Percentiles rank a stretch among this genome's conserved stretches.
phyloP scores from a whole-genome alignment of 2,113 vertebrate species.

The Falco punctatus region DNA sequence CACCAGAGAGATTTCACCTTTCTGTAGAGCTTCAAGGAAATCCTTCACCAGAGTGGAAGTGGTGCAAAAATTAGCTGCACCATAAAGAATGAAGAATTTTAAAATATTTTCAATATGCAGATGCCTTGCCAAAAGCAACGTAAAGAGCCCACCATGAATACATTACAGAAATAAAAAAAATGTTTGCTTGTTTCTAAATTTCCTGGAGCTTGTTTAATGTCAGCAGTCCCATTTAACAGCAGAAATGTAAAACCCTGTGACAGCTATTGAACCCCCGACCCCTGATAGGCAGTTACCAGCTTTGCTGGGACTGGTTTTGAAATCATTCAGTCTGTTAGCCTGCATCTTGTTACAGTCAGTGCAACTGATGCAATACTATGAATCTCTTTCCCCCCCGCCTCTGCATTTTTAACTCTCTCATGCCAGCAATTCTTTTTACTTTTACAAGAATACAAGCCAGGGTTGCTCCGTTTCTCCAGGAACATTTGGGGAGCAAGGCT shows the following conservation, averaged over 20 bases:
- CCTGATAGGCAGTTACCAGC: background rate
- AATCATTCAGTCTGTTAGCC: background rate
- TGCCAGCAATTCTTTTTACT: background rate
- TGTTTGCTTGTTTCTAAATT: conserved; percentile 28
- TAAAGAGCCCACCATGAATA: conserved; percentile 16
- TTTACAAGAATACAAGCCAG: background rate
- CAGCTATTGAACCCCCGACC: conserved; percentile 26
- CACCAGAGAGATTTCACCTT: background rate
- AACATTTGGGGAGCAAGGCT: background rate
- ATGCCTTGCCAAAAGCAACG: background rate
- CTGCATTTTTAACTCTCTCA: conserved; percentile 26
- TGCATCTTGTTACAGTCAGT: conserved; percentile 30
- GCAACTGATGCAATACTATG: conserved; percentile 36
- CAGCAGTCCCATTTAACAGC: conserved; percentile 5
- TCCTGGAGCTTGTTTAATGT: conserved; percentile 52
- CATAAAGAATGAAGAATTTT: background rate
- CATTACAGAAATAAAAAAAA: background rate
- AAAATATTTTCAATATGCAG: conserved; percentile 28
- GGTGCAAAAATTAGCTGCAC: background rate
- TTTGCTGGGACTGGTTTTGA: background rate
- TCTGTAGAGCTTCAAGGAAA: conserved; percentile 12
- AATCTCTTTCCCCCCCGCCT: background rate
- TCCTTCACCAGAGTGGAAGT: background rate
- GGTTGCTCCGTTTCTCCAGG: background rate
- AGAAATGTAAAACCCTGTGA: conserved; percentile 36